phyloP scores from a whole-genome alignment of 2,113 vertebrate species.

The Serinus canaria region DNA sequence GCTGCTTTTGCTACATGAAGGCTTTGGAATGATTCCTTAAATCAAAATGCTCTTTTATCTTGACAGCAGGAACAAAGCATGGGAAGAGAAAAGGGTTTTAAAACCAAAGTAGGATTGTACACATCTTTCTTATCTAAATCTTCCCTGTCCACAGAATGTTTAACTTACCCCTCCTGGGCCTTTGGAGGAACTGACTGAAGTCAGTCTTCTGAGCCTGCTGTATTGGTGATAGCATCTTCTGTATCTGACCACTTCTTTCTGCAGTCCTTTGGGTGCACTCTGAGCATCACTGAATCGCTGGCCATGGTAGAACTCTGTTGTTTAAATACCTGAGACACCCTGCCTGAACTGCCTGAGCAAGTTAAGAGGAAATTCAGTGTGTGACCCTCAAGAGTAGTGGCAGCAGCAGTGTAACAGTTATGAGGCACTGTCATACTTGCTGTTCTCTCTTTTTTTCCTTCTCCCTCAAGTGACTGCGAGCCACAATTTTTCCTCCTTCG shows the following conservation, averaged over 20 bases:
- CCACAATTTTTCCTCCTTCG: background rate
- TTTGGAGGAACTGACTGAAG: background rate
- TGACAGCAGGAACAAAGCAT: background rate
- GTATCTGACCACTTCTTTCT: background rate
- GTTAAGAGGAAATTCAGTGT: background rate
- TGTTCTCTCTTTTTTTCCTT: background rate
- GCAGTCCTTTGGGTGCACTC: background rate
- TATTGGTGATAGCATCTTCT: background rate
- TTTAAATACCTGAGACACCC: background rate
- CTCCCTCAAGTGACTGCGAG: background rate
- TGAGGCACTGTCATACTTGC: background rate
- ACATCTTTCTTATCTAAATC: slow-evolving; percentile 22
- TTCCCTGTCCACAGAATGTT: background rate
- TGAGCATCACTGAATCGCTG: background rate
- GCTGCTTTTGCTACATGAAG: background rate
- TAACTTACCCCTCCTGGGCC: background rate
- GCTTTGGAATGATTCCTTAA: background rate
- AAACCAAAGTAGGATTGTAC: slow-evolving; percentile 10
- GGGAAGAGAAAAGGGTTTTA: background rate
- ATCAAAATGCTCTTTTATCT: slow-evolving; percentile 34
- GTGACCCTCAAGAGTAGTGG: background rate
- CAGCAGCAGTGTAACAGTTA: background rate
- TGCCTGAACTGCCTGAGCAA: background rate
- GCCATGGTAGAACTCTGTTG: background rate
- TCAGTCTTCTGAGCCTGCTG: background rate